phyloP scores from a whole-genome alignment of 2,888 invertebrate genomes.

The Alitta virens region DNA sequence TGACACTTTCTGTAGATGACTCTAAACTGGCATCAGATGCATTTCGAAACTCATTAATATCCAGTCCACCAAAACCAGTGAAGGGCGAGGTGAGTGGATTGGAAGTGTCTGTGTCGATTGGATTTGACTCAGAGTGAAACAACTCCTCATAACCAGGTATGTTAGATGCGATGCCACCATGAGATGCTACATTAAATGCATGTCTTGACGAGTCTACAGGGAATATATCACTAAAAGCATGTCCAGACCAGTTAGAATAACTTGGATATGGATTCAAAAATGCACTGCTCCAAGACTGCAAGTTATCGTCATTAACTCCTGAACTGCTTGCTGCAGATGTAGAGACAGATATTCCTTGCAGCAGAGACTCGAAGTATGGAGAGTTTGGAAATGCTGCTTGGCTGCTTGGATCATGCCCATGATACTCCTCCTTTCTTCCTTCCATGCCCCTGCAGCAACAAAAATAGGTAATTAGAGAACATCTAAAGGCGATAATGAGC shows the following conservation, averaged over 20 bases:
- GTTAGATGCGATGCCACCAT: neutral
- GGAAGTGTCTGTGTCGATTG: too few relatives aligned
- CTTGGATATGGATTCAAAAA: too few relatives aligned
- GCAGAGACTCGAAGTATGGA: slow-evolving; percentile 6
- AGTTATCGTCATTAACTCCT: neutral
- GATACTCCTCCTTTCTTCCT: slow-evolving; percentile 8
- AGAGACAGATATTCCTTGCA: neutral
- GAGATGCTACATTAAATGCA: neutral
- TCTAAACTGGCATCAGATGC: slow-evolving; percentile 1
- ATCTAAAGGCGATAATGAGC: neutral
- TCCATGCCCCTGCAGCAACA: slow-evolving; percentile 7
- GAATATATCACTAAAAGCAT: neutral
- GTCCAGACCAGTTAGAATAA: too few relatives aligned
- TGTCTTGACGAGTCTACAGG: neutral
- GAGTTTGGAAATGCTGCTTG: neutral
- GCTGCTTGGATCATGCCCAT: neutral
- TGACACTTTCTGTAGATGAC: slow-evolving; percentile 6
- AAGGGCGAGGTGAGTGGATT: too few relatives aligned
- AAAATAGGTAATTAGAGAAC: neutral
- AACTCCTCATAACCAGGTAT: neutral
- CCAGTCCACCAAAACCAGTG: neutral
- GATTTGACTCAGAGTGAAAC: too few relatives aligned
- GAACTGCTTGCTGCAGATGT: neutral
- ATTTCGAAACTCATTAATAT: too few relatives aligned
- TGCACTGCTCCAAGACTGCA: slow-evolving; percentile 3